Conservation (phyloP, 2,888 invertebrate species). For the Lithosia quadra region DNA sequence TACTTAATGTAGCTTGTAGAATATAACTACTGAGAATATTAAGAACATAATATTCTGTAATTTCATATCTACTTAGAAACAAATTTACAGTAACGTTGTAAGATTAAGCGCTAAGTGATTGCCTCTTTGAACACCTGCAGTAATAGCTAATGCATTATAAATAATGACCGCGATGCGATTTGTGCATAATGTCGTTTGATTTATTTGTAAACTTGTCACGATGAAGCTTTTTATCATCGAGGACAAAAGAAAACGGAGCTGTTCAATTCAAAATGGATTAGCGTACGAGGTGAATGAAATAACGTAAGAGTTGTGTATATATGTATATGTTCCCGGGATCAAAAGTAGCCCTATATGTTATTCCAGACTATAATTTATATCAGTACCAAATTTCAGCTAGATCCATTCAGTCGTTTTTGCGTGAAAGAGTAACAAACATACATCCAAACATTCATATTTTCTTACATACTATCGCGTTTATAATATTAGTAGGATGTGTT, state of each 20-base stretch:
- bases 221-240: neutral
- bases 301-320: too few species aligned
- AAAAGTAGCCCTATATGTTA: too few species aligned
- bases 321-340: too few species aligned
- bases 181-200: neutral
- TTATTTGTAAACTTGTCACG: neutral
- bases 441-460: too few species aligned
- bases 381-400: too few species aligned
- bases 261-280: neutral
- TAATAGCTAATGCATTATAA: slow-evolving; percentile 11
- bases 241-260: neutral
- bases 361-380: too few species aligned
- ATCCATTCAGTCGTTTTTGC: too few species aligned
- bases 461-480: too few species aligned
- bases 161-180: neutral
- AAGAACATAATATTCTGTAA: neutral
- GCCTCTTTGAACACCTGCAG: neutral
- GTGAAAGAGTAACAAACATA: too few species aligned
- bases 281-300: too few species aligned
- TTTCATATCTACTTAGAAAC: slow-evolving; percentile 4
- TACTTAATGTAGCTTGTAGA: too few species aligned
- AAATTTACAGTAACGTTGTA: neutral
- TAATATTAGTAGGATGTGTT: neutral
- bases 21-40: neutral
- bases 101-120: neutral